A percentile compares a stretch with the other conserved stretches of the same genome.
These are phyloP conservation scores for Platycercus adscitus DNA, from an alignment of 2,113 vertebrate species.

Conservation along the genomic window DNA sequence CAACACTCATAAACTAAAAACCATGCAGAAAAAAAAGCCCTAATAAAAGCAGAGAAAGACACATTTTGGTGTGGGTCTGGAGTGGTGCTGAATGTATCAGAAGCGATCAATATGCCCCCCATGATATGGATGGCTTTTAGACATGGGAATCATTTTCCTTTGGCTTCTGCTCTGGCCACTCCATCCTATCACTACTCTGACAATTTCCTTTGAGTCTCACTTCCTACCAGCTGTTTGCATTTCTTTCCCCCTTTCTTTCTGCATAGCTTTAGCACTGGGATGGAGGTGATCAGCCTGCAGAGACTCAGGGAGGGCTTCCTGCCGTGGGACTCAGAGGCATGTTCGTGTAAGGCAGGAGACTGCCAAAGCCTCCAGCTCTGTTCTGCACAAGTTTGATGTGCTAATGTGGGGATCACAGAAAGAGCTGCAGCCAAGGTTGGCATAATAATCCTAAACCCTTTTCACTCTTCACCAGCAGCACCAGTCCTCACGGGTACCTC, in stretches of 20 bases:
- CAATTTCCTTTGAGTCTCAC: not conserved
- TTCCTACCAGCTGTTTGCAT: slow-evolving; percentile 3
- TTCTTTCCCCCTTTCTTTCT: not conserved
- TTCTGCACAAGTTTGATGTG: not conserved
- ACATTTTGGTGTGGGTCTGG: not conserved
- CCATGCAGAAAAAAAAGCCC: not conserved
- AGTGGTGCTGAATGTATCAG: not conserved
- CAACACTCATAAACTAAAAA: not conserved
- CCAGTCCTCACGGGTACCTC: not conserved
- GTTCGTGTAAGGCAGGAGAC: not conserved
- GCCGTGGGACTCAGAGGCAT: rapidly evolving
- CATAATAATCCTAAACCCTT: not conserved
- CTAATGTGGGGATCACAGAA: not conserved
- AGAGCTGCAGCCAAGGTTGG: not conserved
- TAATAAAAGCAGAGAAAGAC: not conserved
- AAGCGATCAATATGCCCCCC: rapidly evolving
- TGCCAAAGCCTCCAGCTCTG: slow-evolving; percentile 5
- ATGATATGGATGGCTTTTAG: not conserved
- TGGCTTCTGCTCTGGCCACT: not conserved
- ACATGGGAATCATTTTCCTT: not conserved
- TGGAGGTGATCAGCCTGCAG: not conserved
- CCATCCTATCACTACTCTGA: not conserved
- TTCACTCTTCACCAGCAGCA: not conserved
- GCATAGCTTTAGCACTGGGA: not conserved
- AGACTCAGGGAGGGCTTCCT: not conserved